Evolutionary conservation across 1,140 invertebrate species (phyloP), one percentile per base, ranked within the genome.

Genomic region (Aphelinus certus): DNA sequence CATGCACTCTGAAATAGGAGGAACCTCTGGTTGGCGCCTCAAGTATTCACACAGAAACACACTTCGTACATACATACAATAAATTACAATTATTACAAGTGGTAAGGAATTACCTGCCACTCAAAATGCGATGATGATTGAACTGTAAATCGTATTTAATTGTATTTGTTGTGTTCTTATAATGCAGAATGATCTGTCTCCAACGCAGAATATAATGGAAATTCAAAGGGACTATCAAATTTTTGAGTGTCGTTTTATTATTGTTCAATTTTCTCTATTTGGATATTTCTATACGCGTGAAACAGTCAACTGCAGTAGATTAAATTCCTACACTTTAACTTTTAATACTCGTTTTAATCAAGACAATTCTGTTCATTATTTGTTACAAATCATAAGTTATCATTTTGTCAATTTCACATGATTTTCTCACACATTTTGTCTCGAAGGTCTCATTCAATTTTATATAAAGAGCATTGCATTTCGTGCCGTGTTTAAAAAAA

Each of bases 131-230:
- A 81, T 81, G 80, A 82, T 80, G 79, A 80, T 80, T 79, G 76
- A 79, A 81, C 70, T 83, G 80, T 84, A 83, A 81, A 84, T 83
- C 81, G 78, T 83, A 79, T 84, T 83, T 84, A 76, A 77, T 84
- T 83, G 82, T 84, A 84, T 83, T 81, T 81, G 81, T 78, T 82
- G 82, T 84, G 67, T 84, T 72, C 26, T 26, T 26, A 26, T 26
- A 26, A 26, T 26, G 26, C 26, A 26, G 26, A 26, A 72, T 71
- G 68, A 83, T 80, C 79, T 71, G 81, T 79, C 80, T 82, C 76
- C 81, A 78, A 84, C 82, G 79, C 83, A 82, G 81, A 83, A 84
- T 83, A 83, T 83, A 84, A 82, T 82, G 80, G 77, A 84, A 82
- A 84, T 83, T 83, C 67, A 82, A 84, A 71, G 48, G 46, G 71